Conservation (phyloP, 1,140 invertebrate species). For the Ptiloglossa arizonensis region DNA sequence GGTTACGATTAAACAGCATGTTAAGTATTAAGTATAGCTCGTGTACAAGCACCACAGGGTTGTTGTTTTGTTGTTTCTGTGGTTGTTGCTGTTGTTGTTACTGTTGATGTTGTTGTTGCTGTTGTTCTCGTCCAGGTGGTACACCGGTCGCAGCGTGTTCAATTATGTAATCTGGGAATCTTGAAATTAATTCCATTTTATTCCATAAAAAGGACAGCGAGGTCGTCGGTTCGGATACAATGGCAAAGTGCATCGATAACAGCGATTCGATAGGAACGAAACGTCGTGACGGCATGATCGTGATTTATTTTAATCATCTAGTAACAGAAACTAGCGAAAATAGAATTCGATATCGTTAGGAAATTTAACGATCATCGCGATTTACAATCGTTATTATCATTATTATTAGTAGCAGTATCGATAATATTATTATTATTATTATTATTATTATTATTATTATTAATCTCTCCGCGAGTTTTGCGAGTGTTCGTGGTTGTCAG, state of each 20-base stretch:
- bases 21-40: not conserved
- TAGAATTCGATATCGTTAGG: not conserved
- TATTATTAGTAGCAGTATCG: too few relatives aligned
- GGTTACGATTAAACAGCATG: conserved; percentile 17
- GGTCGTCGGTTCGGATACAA: not conserved
- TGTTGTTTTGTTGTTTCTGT: too few relatives aligned
- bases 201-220: not conserved
- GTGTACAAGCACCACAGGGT: conserved; percentile 11
- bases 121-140: too few relatives aligned
- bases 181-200: not conserved
- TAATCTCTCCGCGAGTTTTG: not conserved
- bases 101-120: too few relatives aligned
- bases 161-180: not conserved
- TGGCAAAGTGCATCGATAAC: not conserved
- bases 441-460: too few relatives aligned
- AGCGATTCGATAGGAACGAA: not conserved
- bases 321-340: not conserved
- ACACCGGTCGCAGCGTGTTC: not conserved
- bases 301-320: not conserved
- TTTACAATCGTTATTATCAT: too few relatives aligned
- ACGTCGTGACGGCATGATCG: not conserved
- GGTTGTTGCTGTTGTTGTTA: too few relatives aligned
- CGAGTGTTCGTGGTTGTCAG: not conserved
- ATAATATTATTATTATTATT: too few relatives aligned
- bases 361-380: not conserved